A percentile compares a stretch with the other conserved stretches of the same genome.
Conservation (phyloP, 1,140 invertebrate genomes). For the Lepidurus arcticus region DNA sequence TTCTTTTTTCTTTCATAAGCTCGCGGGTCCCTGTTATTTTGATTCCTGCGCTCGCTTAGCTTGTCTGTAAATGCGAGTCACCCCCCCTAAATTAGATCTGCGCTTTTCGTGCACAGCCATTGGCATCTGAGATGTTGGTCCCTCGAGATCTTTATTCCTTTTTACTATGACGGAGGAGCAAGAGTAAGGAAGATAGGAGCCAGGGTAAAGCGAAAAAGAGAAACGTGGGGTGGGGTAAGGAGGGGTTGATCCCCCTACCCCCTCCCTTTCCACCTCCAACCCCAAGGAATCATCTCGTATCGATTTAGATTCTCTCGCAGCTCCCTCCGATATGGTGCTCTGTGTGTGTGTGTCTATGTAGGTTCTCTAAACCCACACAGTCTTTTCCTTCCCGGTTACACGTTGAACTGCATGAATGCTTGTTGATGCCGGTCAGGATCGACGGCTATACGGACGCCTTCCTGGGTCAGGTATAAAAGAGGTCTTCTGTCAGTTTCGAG, state of each 20-base stretch:
- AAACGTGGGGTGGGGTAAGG: not conserved
- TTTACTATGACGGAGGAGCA: not conserved
- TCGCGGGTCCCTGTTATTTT: not conserved
- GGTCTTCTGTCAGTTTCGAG: not conserved
- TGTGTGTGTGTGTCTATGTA: too few species aligned
- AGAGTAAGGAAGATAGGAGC: not conserved
- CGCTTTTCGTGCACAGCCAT: not conserved
- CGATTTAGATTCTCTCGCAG: not conserved
- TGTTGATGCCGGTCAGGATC: slow-evolving; percentile 21
- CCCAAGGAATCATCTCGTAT: slow-evolving; percentile 8
- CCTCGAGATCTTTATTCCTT: not conserved
- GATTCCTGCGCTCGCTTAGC: not conserved
- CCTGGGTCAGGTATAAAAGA: not conserved
- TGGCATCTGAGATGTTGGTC: slow-evolving; percentile 9
- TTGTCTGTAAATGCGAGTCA: slow-evolving; percentile 1
- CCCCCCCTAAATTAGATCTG: not conserved
- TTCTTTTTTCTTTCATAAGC: not conserved
- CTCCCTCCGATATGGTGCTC: not conserved
- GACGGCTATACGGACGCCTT: not conserved
- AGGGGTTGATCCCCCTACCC: not conserved
- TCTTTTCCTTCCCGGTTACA: too few species aligned
- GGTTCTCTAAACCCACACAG: too few species aligned
- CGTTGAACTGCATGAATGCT: not conserved
- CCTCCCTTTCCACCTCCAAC: not conserved
- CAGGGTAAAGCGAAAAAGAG: not conserved